phyloP scores from a whole-genome alignment of 2,797 vertebrate species.

The Poliocrania exsul region DNA sequence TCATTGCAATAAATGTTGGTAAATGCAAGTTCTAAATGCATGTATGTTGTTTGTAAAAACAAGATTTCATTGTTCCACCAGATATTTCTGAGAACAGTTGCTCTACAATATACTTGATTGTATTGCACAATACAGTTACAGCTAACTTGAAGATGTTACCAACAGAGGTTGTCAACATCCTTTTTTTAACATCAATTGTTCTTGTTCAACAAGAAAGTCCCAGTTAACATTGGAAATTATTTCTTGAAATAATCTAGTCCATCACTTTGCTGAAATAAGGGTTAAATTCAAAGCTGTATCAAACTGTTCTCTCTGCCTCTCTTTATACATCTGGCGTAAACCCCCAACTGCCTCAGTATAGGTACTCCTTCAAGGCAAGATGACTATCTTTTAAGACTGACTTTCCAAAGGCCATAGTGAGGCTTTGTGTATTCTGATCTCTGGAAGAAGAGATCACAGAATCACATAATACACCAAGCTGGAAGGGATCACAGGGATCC shows the following conservation, averaged over 20 bases:
- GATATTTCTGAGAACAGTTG: not conserved
- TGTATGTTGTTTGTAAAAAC: not conserved
- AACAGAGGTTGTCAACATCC: not conserved
- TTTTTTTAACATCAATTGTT: not conserved
- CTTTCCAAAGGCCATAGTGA: not conserved
- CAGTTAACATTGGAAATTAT: not conserved
- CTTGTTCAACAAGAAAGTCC: not conserved
- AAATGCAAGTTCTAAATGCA: not conserved
- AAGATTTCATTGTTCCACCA: not conserved
- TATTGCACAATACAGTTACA: not conserved
- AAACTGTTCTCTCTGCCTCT: not conserved
- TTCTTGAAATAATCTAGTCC: not conserved
- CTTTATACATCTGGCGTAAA: not conserved
- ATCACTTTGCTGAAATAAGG: not conserved
- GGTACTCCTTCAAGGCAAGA: not conserved
- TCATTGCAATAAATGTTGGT: not conserved
- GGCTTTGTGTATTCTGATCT: not conserved
- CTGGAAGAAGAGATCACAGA: not conserved
- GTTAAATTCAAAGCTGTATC: not conserved
- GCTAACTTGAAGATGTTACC: not conserved
- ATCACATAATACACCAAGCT: not conserved
- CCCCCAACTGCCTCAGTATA: fast-evolving
- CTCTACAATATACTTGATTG: not conserved
- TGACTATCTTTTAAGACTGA: not conserved
- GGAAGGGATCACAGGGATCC: not conserved